Evolutionary conservation across 2,113 vertebrate species (phyloP).

Genomic region (Podilymbus podiceps): DNA sequence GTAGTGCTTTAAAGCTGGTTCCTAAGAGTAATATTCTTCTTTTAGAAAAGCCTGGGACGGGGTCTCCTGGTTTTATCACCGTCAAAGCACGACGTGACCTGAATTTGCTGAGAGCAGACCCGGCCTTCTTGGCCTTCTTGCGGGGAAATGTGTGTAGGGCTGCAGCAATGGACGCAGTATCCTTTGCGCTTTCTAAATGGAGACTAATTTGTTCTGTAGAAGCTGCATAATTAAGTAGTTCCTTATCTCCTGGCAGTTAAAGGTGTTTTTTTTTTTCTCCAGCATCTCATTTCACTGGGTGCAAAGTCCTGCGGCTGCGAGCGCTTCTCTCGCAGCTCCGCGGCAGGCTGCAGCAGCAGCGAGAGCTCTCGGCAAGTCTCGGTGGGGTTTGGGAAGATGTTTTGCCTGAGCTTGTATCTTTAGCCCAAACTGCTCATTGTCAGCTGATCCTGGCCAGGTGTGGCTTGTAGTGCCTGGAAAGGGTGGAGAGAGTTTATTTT

Average conservation of each 20-base stretch:
- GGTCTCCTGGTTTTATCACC: neutral
- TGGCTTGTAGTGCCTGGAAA: neutral
- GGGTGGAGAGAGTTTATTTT: neutral
- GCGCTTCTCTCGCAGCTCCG: neutral
- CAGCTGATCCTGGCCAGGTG: slow-evolving; percentile 18
- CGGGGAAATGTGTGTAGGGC: neutral
- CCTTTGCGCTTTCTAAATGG: neutral
- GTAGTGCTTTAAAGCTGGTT: neutral
- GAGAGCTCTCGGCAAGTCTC: neutral
- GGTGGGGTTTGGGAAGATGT: neutral
- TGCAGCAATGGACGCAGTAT: neutral
- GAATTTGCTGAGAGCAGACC: neutral
- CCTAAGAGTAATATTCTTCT: neutral
- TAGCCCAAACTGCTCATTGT: neutral
- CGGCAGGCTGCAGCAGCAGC: accelerated
- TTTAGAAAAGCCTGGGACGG: neutral
- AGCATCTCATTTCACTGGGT: neutral
- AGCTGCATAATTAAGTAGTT: neutral
- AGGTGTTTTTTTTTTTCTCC: neutral
- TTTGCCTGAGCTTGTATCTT: slow-evolving; percentile 8
- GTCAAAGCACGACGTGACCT: neutral
- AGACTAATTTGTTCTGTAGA: neutral
- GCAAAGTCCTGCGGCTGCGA: neutral
- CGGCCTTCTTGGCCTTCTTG: neutral
- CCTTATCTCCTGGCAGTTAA: neutral